Conservation (phyloP, 2,113 vertebrate species). For the Eretmodus cyanostictus region DNA sequence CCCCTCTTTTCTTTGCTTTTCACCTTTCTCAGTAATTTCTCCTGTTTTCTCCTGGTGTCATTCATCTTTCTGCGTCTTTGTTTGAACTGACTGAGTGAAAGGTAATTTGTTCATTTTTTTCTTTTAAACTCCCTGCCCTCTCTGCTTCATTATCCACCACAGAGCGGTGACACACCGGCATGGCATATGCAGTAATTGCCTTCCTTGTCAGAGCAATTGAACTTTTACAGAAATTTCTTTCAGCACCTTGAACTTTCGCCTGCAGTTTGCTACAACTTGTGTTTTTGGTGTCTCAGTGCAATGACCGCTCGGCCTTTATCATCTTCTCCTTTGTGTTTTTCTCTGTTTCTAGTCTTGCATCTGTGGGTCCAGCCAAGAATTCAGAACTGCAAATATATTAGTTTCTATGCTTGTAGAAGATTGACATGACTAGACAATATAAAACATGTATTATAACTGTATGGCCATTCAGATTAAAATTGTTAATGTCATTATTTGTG, state of each 20-base stretch:
- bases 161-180: background rate
- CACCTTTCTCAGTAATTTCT: background rate
- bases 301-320: background rate
- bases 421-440: background rate
- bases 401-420: background rate
- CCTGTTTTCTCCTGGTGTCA: background rate
- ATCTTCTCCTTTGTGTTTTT: background rate
- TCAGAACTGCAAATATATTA: background rate
- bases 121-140: background rate
- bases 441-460: background rate
- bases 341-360: background rate
- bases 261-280: background rate
- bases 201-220: constrained; percentile 23
- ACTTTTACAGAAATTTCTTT: constrained; percentile 25
- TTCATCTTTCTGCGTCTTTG: constrained; percentile 16
- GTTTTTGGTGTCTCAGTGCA: background rate
- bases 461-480: background rate
- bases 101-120: background rate
- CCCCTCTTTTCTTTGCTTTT: background rate
- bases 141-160: background rate
- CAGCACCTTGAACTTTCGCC: background rate
- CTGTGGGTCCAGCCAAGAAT: background rate
- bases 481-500: background rate
- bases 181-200: background rate
- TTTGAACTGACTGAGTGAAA: background rate